These are phyloP conservation scores for Drosophila parthenogenetica DNA, from an alignment of 2,888 invertebrate species.

Conservation along the genomic window DNA sequence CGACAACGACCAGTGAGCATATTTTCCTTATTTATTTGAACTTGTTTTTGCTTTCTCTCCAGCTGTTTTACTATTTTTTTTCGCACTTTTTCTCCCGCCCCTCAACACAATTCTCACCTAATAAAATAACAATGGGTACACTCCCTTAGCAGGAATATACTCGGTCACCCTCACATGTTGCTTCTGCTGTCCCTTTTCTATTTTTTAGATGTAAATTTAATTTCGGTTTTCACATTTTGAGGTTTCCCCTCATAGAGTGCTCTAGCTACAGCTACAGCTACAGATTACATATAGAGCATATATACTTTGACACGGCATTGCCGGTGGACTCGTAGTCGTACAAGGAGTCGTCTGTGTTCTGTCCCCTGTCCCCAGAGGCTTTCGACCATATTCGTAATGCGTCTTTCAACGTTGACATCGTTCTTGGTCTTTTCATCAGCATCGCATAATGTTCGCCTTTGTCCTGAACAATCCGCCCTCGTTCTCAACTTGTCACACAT, in stretches of 20 bases:
- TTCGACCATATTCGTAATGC: slow-evolving; percentile 68
- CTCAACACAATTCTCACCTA: slow-evolving; percentile 73
- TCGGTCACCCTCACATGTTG: slow-evolving; percentile 28
- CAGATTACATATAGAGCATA: background rate
- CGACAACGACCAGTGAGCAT: slow-evolving; percentile 49
- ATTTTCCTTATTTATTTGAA: slow-evolving; percentile 71
- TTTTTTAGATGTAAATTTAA: slow-evolving; percentile 80
- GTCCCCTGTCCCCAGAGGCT: slow-evolving; percentile 61
- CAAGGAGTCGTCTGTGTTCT: slow-evolving; percentile 2
- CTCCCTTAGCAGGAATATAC: slow-evolving; percentile 31
- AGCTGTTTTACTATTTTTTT: background rate
- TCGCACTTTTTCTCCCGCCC: background rate
- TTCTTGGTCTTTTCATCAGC: slow-evolving; percentile 48
- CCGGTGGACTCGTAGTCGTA: slow-evolving; percentile 4
- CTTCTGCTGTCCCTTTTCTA: slow-evolving; percentile 25
- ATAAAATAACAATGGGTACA: slow-evolving; percentile 76
- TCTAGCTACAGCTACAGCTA: slow-evolving; percentile 1
- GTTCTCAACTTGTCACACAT: slow-evolving; percentile 46
- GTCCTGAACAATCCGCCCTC: slow-evolving; percentile 32
- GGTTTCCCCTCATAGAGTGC: slow-evolving; percentile 46
- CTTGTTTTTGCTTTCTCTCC: slow-evolving; percentile 2
- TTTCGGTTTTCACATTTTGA: slow-evolving; percentile 79
- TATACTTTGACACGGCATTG: slow-evolving; percentile 3
- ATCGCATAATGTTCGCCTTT: slow-evolving; percentile 62
- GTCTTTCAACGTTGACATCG: slow-evolving; percentile 63